Percentiles rank a stretch among this genome's conserved stretches.
These are phyloP conservation scores for Ornithoptera alexandrae DNA, from an alignment of 2,888 invertebrate genomes.

Conservation along the genomic window DNA sequence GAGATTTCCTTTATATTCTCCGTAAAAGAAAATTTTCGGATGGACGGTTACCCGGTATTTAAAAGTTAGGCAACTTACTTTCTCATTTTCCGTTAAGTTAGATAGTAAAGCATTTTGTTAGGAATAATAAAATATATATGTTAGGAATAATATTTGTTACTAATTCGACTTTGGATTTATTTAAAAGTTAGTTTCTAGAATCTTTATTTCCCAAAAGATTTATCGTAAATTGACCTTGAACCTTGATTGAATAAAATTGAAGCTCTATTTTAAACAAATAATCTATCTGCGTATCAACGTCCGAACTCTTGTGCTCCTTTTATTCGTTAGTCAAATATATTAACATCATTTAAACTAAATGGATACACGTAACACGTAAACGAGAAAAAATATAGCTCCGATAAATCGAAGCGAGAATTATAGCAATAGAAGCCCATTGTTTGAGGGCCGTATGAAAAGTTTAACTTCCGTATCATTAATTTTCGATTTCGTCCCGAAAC, in stretches of 20 bases:
- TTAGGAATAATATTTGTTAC: too few relatives aligned
- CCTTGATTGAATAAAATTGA: too few relatives aligned
- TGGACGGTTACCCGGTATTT: slow-evolving; percentile 60
- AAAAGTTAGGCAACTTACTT: slow-evolving; percentile 47
- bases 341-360: not conserved
- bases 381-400: not conserved
- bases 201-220: too few relatives aligned
- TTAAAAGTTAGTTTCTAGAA: too few relatives aligned
- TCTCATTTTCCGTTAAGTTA: not conserved
- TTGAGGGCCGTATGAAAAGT: slow-evolving; percentile 58
- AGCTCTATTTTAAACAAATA: too few relatives aligned
- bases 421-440: slow-evolving; percentile 47
- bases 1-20: slow-evolving; percentile 71
- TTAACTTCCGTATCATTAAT: slow-evolving; percentile 72
- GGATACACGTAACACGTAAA: not conserved
- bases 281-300: too few relatives aligned
- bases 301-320: not conserved
- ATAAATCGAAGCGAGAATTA: slow-evolving; percentile 9
- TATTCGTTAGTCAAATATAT: not conserved
- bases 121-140: not conserved
- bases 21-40: slow-evolving; percentile 75
- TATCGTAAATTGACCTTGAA: too few relatives aligned
- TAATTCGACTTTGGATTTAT: too few relatives aligned
- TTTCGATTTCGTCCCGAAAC: slow-evolving; percentile 67
- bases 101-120: not conserved